phyloP scores from a whole-genome alignment of 2,888 invertebrate genomes.

The Nomada fucata region DNA sequence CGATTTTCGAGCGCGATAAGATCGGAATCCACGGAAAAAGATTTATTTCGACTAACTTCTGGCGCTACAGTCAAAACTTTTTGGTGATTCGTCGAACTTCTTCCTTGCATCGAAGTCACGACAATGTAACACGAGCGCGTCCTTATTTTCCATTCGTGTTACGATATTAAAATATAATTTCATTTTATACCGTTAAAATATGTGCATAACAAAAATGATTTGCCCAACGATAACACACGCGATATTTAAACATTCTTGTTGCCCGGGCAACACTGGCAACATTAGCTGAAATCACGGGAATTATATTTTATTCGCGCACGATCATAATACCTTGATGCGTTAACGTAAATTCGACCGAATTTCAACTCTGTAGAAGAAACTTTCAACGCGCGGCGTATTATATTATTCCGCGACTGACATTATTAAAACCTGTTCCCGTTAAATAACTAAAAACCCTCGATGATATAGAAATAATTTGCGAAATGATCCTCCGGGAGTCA shows the following conservation, averaged over 20 bases:
- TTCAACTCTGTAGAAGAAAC: not conserved
- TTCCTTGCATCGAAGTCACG: constrained; percentile 10
- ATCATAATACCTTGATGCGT: constrained; percentile 25
- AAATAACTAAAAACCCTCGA: not conserved
- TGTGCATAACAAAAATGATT: not conserved
- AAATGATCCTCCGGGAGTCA: not conserved
- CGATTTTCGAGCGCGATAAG: constrained; percentile 64
- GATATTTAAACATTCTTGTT: constrained; percentile 15
- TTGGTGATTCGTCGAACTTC: not conserved
- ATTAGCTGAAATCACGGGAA: constrained; percentile 17
- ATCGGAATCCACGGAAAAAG: constrained; percentile 37
- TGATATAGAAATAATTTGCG: constrained; percentile 9
- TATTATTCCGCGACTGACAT: not conserved
- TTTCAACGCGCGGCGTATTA: not conserved
- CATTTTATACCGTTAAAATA: not conserved
- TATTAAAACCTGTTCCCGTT: not conserved
- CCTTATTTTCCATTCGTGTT: not conserved
- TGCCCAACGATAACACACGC: not conserved
- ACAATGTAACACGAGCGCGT: not conserved
- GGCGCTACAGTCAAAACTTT: not conserved
- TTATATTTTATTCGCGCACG: constrained; percentile 15
- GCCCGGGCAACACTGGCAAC: not conserved
- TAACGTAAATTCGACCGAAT: constrained; percentile 11
- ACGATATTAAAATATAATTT: constrained; percentile 17
- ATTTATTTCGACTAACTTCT: too few species aligned